These are phyloP conservation scores for Poecilia picta DNA, from an alignment of 2,797 vertebrate genomes.

Conservation along the genomic window DNA sequence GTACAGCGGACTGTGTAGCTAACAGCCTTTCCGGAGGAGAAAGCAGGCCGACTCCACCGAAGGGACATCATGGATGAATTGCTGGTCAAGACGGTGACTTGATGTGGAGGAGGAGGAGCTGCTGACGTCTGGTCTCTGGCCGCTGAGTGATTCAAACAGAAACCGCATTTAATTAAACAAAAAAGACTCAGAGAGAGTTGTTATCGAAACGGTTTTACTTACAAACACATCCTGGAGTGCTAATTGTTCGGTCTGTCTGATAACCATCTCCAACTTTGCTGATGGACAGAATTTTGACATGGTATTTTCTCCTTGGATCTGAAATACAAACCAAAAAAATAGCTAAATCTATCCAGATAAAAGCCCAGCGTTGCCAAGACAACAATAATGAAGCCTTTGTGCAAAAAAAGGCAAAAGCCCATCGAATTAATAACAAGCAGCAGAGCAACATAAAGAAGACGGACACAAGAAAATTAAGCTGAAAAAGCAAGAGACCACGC, in stretches of 20 bases:
- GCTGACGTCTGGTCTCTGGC: slow-evolving; percentile 89
- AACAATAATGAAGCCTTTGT: background rate
- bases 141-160: slow-evolving; percentile 75
- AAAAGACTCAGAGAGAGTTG: background rate
- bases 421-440: slow-evolving; percentile 30
- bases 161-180: slow-evolving; percentile 9
- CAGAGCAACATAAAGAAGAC: slow-evolving; percentile 15
- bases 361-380: background rate
- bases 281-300: slow-evolving; percentile 91
- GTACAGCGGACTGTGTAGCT: slow-evolving; percentile 95
- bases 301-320: slow-evolving; percentile 97
- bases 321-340: slow-evolving; percentile 22
- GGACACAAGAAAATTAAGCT: slow-evolving; percentile 35
- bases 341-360: slow-evolving; percentile 9
- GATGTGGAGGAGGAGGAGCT: slow-evolving; percentile 90
- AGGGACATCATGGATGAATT: slow-evolving; percentile 88
- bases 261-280: slow-evolving; percentile 91
- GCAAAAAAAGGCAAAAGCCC: slow-evolving; percentile 3
- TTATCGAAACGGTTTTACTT: slow-evolving; percentile 69
- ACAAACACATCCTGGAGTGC: slow-evolving; percentile 95
- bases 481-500: slow-evolving; percentile 15
- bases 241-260: slow-evolving; percentile 93
- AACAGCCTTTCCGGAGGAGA: slow-evolving; percentile 85
- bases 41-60: slow-evolving; percentile 91
- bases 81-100: slow-evolving; percentile 86